phyloP scores from a whole-genome alignment of 2,113 vertebrate genomes.

The Crotalus helleri region DNA sequence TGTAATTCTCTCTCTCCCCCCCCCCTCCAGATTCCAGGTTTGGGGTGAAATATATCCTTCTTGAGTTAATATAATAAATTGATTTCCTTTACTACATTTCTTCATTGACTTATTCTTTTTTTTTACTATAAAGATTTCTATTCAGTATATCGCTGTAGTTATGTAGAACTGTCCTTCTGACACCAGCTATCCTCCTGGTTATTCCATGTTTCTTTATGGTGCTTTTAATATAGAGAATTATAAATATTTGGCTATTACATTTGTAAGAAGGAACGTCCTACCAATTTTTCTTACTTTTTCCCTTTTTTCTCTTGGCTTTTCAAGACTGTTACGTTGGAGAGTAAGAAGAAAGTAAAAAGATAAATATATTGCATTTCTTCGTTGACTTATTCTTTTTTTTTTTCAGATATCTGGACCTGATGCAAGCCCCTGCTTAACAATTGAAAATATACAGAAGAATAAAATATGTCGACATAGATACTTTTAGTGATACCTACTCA shows the following conservation, averaged over 20 bases:
- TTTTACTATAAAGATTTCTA: not conserved
- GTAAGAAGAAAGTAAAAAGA: not conserved
- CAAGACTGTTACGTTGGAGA: not conserved
- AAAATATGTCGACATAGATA: not conserved
- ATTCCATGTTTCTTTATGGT: not conserved
- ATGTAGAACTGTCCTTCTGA: not conserved
- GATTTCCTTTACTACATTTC: not conserved
- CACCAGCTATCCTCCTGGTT: not conserved
- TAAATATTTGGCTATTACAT: not conserved
- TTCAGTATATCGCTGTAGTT: too few species aligned
- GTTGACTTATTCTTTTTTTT: conserved; percentile 11
- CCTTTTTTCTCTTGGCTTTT: not conserved
- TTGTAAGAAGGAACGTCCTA: not conserved
- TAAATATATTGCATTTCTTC: not conserved
- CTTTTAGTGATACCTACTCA: not conserved
- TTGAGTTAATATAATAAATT: not conserved
- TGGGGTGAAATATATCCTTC: not conserved
- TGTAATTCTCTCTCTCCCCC: not conserved
- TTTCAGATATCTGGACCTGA: not conserved
- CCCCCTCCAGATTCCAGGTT: not conserved
- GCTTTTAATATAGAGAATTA: not conserved
- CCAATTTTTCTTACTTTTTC: not conserved
- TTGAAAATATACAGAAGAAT: not conserved
- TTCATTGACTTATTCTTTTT: too few species aligned
- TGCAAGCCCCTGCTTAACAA: not conserved